Conservation (phyloP, 2,797 vertebrate species). For the Carcharodon carcharias region DNA sequence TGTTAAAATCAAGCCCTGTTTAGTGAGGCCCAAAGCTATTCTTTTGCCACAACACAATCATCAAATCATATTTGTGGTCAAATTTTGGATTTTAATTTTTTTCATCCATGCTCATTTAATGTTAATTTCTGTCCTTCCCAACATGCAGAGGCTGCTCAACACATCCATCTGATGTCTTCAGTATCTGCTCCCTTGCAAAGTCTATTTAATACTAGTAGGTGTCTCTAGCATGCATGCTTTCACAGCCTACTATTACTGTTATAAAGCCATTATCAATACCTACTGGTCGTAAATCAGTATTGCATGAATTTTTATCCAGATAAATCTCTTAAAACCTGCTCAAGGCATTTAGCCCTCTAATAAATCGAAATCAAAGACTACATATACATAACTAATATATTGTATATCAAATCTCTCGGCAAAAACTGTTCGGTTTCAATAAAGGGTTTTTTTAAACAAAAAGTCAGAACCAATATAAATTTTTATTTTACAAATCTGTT, state of each 20-base stretch:
- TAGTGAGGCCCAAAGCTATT: neutral
- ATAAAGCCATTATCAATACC: neutral
- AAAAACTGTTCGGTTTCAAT: neutral
- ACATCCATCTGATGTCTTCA: neutral
- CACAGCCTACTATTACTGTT: neutral
- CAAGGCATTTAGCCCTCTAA: neutral
- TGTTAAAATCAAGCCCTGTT: neutral
- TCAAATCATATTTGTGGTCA: neutral
- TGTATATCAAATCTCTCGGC: neutral
- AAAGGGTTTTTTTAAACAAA: neutral
- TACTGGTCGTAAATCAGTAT: neutral
- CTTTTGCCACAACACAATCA: neutral
- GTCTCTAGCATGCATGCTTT: neutral
- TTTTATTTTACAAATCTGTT: neutral
- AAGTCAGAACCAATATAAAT: neutral
- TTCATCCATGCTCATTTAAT: neutral
- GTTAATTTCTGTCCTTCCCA: neutral
- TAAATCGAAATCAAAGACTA: neutral
- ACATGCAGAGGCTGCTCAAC: neutral
- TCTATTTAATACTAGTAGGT: neutral
- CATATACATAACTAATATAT: neutral
- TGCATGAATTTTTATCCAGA: neutral
- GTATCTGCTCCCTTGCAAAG: slow-evolving; percentile 7
- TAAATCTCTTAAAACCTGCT: neutral
- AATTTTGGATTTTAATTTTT: neutral